A percentile compares a stretch with the other conserved stretches of the same genome.
Conservation (phyloP, 1,140 invertebrate genomes). For the Camponotus vicinus region DNA sequence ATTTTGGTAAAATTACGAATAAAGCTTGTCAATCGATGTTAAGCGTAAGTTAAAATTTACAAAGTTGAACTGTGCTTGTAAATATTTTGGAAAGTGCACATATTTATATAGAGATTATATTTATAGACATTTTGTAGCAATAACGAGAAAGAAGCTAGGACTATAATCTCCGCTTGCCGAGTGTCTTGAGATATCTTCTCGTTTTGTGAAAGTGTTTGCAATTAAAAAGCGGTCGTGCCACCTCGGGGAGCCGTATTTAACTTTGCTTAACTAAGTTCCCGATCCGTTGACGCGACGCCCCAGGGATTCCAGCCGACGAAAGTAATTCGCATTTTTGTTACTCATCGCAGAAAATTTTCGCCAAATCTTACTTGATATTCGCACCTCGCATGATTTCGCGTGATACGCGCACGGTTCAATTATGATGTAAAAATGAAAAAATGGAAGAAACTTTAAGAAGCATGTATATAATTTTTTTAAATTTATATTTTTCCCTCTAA, state of each 20-base stretch:
- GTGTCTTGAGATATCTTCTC: conserved; percentile 68
- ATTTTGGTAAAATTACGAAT: neutral
- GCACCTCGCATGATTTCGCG: neutral
- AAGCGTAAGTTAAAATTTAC: neutral
- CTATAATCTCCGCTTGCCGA: conserved; percentile 30
- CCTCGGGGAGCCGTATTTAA: conserved; percentile 85
- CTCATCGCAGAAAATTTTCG: conserved; percentile 45
- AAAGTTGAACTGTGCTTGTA: conserved; percentile 25
- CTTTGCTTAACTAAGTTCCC: conserved; percentile 85
- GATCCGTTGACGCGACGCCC: conserved; percentile 83
- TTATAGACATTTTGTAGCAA: conserved; percentile 11
- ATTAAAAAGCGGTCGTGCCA: conserved; percentile 84
- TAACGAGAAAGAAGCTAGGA: conserved; percentile 32
- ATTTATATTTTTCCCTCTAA: neutral
- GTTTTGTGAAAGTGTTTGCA: conserved; percentile 83
- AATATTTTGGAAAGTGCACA: conserved; percentile 2
- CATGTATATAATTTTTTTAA: too few species aligned
- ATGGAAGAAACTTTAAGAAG: neutral
- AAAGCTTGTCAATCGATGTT: neutral
- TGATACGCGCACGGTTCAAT: neutral
- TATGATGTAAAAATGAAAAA: neutral
- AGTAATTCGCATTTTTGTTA: conserved; percentile 73
- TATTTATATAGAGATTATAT: neutral
- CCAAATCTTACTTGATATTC: conserved; percentile 35
- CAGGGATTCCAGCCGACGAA: conserved; percentile 77